Evolutionary conservation across 2,797 vertebrate species (phyloP), one percentile per base, ranked within the genome.

Genomic region (Myotis findleyi): DNA sequence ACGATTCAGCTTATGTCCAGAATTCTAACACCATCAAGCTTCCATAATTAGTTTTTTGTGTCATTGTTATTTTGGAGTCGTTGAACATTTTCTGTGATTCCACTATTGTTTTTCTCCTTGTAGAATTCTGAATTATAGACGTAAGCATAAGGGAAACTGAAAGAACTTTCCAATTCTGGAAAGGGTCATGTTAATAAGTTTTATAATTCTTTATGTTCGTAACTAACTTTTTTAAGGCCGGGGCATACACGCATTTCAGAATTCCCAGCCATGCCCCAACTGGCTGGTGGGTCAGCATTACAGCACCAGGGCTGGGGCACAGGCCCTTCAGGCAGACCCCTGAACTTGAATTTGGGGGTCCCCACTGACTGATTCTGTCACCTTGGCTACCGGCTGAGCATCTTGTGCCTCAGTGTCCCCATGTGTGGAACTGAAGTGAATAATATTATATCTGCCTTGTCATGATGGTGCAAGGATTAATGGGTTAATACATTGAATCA

Each of bases 211-310:
- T 72, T 66, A 47, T 27, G 30, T 51, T 85, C 76, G 51, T 75
- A 69, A n/a, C 18, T 44, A 21, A 33, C 62, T 77, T 73, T 68
- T 75, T 27, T 77, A 47, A 62, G 51, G 33, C 51, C 64, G n/a
- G 64, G 7, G 11, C 64, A n/a, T 17, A 80, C 7, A 5, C 1
- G 1, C 17, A 13, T 53, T 71, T 83, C 27, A 8, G 21, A 89
- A 69, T 82, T 59, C 23, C n/a, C 57, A 41, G 75, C 49, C 25
- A 38, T 88, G 44, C 20, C 12, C 44, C 27, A 13, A 44, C 47
- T 0, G 0, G 77, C 9, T 17, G 11, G 9, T 16, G 17, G 62
- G 14, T 4, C 12, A 1, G 17, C 16, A 30, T 0, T 18, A 3
- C 18, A 3, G 5, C 14, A 17, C 27, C 5, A 1, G 8, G 49